A percentile compares a stretch with the other conserved stretches of the same genome.
These are phyloP conservation scores for Luidia sarsii DNA, from an alignment of 53 echinoderm and acorn worm genomes.

Conservation along the genomic window DNA sequence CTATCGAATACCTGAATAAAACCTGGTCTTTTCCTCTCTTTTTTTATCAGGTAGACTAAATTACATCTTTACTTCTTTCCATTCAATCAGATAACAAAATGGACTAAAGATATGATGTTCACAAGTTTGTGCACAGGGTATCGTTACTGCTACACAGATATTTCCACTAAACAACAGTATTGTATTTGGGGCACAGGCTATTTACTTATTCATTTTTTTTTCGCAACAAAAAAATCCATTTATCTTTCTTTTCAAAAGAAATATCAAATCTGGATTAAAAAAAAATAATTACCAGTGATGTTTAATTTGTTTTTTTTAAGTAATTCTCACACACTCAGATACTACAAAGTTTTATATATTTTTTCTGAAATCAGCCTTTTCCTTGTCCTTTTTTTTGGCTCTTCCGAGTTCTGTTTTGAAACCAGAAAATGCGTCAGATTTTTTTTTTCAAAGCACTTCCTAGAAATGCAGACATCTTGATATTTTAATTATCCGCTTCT, in stretches of 20 bases:
- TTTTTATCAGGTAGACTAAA: background rate
- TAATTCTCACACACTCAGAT: background rate
- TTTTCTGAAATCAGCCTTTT: slow-evolving; percentile 42
- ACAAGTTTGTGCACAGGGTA: background rate
- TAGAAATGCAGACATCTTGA: too few species aligned
- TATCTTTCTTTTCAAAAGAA: background rate
- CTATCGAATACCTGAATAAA: background rate
- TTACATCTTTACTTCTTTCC: background rate
- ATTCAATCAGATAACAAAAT: background rate
- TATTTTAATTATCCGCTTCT: too few species aligned
- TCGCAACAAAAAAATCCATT: background rate
- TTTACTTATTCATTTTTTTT: too few species aligned
- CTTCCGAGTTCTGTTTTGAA: background rate
- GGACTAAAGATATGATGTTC: background rate
- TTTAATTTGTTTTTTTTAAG: background rate
- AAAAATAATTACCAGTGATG: background rate
- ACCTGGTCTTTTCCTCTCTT: background rate
- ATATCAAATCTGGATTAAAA: background rate
- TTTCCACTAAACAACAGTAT: background rate
- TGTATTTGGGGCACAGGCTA: too few species aligned
- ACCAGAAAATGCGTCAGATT: too few species aligned
- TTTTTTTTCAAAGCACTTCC: too few species aligned
- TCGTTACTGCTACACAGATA: background rate
- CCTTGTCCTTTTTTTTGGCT: background rate
- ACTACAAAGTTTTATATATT: slow-evolving; percentile 34